phyloP scores from a whole-genome alignment of 1,140 invertebrate genomes.

The Eueides isabella region DNA sequence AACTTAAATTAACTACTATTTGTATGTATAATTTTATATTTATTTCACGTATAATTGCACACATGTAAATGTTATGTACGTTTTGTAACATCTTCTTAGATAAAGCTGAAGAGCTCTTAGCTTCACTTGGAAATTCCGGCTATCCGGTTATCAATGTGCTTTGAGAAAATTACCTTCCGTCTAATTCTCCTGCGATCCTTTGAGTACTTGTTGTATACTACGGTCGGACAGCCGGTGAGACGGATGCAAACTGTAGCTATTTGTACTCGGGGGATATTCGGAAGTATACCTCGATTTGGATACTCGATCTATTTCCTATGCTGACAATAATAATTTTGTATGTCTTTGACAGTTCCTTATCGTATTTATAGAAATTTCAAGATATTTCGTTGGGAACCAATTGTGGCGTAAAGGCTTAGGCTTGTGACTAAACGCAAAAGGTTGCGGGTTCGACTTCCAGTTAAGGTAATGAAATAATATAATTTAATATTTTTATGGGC shows the following conservation, averaged over 20 bases:
- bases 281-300: constrained; percentile 60
- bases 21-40: neutral
- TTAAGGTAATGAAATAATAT: too few species aligned
- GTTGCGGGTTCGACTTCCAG: too few species aligned
- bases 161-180: constrained; percentile 37
- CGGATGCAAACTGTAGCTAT: constrained; percentile 66
- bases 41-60: neutral
- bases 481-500: too few species aligned
- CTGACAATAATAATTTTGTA: constrained; percentile 40
- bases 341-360: constrained; percentile 27
- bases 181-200: constrained; percentile 42
- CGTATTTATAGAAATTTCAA: constrained; percentile 11
- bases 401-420: too few species aligned
- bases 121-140: constrained; percentile 25
- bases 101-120: constrained; percentile 6
- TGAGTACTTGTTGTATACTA: constrained; percentile 41
- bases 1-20: too few species aligned
- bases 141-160: constrained; percentile 36
- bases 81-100: constrained; percentile 9
- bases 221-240: constrained; percentile 11
- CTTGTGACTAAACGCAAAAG: too few species aligned
- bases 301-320: constrained; percentile 50
- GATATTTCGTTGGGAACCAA: neutral
- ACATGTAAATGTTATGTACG: neutral
- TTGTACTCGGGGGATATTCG: constrained; percentile 52